Base-by-base conservation (phyloP, 2,888 invertebrate species). In the Tyria jacobaeae region DNA sequence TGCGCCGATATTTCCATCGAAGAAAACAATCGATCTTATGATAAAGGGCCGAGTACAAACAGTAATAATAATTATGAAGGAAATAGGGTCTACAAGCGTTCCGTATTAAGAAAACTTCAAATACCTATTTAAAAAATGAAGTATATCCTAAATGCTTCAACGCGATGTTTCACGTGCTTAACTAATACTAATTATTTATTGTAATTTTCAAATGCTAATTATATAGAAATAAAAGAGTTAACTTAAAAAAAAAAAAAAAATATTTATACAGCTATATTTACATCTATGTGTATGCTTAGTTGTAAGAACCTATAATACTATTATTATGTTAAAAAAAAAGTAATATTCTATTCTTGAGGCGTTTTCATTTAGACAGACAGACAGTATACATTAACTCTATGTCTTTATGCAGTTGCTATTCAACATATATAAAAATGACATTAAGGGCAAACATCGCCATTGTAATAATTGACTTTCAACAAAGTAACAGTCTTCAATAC, bases 1-100 rank as follows among this genome's bases (percentile, higher is more conserved):
- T 98, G 98, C 76, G 96, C 97, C 0, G 97, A 98, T 79, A 96
- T 97, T 39, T 85, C 96, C 5, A 96, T 98, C 31, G 95, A 94
- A 3, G 94, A 94, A 52, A 62, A 76, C 24, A 1, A 17, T 17
- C 54, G 24, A 24, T 35, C 31, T 17, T 53, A 27, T 31, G 4
- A 1, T 31, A 31, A 31, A 31, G 27, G 3, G 27, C 10, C 44
- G 12, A 10, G 12, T 12, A 21, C 44, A 44, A 44, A 35, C 12
- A 35, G 14, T 12, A 12, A 12, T 35, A 14, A 35, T 35, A 14
- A 35, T 35, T 1, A 12, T 14, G 14, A 1, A 14, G 14, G 35
- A 4, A 3, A 44, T 44, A 17, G 10, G 17, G 41, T 5, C 21
- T 10, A 44, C 12, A 21, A 21, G 12, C 17, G 9, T 17, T 21